Percentiles rank a stretch among this genome's conserved stretches.
These are phyloP conservation scores for Montipora foliosa DNA, from an alignment of 64 coral and sea anemone species.

Conservation along the genomic window DNA sequence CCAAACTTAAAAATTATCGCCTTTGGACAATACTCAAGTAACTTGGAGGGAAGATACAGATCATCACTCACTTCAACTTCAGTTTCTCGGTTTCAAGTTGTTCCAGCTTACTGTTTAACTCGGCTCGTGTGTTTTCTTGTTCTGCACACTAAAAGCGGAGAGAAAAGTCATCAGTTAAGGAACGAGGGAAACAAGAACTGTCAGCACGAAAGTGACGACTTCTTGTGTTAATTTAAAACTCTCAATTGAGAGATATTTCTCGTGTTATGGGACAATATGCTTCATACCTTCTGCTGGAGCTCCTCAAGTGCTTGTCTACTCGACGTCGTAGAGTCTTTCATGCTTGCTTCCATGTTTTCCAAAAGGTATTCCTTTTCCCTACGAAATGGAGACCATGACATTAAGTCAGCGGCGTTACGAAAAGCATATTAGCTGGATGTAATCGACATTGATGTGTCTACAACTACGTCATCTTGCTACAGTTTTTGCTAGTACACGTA, in stretches of 20 bases:
- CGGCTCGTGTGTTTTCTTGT: slow-evolving; percentile 65
- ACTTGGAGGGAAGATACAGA: background rate
- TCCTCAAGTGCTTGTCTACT: slow-evolving; percentile 52
- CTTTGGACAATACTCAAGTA: no score
- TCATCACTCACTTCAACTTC: slow-evolving; percentile 55
- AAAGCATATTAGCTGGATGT: background rate
- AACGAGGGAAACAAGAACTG: no score
- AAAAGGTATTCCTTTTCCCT: slow-evolving; percentile 74
- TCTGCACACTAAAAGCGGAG: slow-evolving; percentile 56
- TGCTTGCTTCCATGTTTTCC: slow-evolving; percentile 68
- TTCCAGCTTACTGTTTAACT: slow-evolving; percentile 72
- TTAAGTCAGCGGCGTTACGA: background rate
- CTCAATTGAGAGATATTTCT: no score
- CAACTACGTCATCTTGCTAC: background rate
- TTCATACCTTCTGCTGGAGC: slow-evolving; percentile 44
- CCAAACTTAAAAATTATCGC: no score
- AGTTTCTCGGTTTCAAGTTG: slow-evolving; percentile 60
- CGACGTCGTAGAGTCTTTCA: slow-evolving; percentile 56
- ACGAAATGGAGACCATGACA: background rate
- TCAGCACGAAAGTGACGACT: background rate
- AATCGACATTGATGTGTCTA: background rate
- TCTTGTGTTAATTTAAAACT: no score
- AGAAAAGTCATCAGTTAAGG: background rate
- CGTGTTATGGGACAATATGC: no score
- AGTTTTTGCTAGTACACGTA: no score